Base-by-base conservation (phyloP, 2,888 invertebrate species). In the Drosophila algonquin region DNA sequence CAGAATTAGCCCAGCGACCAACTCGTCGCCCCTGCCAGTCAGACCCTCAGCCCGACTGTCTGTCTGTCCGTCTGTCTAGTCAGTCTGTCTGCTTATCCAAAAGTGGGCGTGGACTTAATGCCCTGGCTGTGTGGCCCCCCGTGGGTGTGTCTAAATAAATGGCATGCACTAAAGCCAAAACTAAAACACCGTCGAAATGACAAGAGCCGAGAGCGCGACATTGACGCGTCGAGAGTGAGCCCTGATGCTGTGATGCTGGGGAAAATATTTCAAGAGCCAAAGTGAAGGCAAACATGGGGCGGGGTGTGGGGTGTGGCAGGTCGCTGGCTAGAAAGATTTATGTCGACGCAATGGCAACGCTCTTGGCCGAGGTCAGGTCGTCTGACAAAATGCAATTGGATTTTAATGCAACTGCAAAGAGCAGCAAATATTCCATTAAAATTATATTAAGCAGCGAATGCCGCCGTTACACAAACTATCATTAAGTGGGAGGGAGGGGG, bases 321-420 rank as follows among this genome's bases (percentile, higher is more conserved):
- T 40, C 14, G 35, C 35, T 32, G 55, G 50, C 35, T 24, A 30
- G 21, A 18, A 18, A 62, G 80, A 75, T 76, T 80, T 76, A 69
- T 76, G 63, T 51, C 32, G 67, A 51, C 57, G 32, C 54, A 52
- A 46, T 24, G 14, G 18, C 35, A 5, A 21, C 21, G 8, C 18
- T n/a, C n/a, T 32, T 32, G 44, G 63, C 40, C 55, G 54, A 50
- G 70, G 56, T 54, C 16, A 52, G 40, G 45, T 54, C 45, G 21
- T 55, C 10, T 7, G 14, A 59, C 53, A 44, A 63, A 59, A 57
- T 58, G 65, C 79, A 87, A 82, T 84, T 84, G 77, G 73, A 74
- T 79, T 87, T 81, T 73, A 79, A 87, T 81, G 77, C 74, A 69
- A 57, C 64, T 53, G 68, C 65, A 67, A 73, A 63, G 46, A 53